Base-by-base conservation (phyloP, 2,113 vertebrate genomes). In the Stegastes partitus region DNA sequence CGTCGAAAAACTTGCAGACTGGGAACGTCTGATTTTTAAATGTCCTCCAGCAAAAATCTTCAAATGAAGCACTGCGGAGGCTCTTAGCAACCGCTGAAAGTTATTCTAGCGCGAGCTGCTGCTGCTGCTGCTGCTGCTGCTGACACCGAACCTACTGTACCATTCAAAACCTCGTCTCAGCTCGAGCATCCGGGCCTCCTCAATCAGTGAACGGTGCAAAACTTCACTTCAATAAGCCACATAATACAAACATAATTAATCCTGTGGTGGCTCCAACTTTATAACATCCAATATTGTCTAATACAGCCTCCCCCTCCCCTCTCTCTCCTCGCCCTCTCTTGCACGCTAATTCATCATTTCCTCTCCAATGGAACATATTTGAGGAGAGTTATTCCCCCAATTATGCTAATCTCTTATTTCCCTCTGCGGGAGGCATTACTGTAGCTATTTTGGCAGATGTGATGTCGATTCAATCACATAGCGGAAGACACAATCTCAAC, bases 361-460 rank as follows among this genome's bases (percentile, higher is more conserved):
- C 81, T 83, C 84, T 75, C 77, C 75, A 65, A 56, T 72, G 77
- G 69, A 84, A 75, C 81, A 86, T 87, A 83, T 87, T 77, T 59
- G n/a, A 81, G 64, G 66, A 79, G 57, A 89, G 77, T 82, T 84
- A 88, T 85, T 89, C 85, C 73, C 63, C 81, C 67, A 88, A 68
- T 91, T 87, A 93, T 93, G 90, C 66, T 89, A 84, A 92, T 90
- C 64, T 83, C 64, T 75, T 56, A 5, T 77, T 81, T 66, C 81
- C 69, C 79, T 59, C 73, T 42, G 79, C 79, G 79, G 83, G 63
- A 88, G 74, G 68, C 74, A 75, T 85, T 63, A 68, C 79, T 65
- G 77, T 21, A 54, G 86, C 67, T 64, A 66, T 74, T 85, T 72
- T 74, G 70, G 83, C 55, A 62, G 59, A 79, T 44, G 68, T 57